A percentile compares a stretch with the other conserved stretches of the same genome.
Evolutionary conservation across 2,797 vertebrate genomes (phyloP).

Genomic region (Simalia tracyae): DNA sequence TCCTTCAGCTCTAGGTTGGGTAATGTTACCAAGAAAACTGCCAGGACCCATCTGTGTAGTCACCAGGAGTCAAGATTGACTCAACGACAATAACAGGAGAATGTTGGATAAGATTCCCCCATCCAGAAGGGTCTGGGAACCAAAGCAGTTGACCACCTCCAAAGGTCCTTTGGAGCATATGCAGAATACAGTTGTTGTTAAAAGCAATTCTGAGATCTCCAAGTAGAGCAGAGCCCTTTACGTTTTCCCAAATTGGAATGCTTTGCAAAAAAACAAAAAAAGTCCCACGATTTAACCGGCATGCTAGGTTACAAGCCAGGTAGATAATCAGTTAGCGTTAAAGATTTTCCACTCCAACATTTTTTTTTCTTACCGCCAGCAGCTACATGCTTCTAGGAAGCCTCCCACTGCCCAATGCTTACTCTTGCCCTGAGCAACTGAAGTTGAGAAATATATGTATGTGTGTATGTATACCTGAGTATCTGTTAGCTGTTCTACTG

Average conservation of each 20-base stretch:
- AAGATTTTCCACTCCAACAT: background rate
- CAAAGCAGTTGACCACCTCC: background rate
- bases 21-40: too few species aligned
- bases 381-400: background rate
- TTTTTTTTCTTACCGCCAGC: background rate
- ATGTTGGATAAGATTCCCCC: background rate
- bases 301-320: background rate
- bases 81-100: background rate
- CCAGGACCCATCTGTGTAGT: background rate
- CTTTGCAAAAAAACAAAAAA: background rate
- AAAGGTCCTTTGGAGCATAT: background rate
- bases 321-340: background rate
- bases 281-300: background rate
- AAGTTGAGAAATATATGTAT: background rate
- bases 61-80: background rate
- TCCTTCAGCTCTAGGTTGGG: too few species aligned
- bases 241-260: background rate
- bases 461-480: background rate
- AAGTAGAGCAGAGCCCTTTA: background rate
- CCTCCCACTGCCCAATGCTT: background rate
- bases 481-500: background rate
- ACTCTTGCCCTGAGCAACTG: background rate
- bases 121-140: background rate
- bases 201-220: background rate
- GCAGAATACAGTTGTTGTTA: background rate